Conservation (phyloP, 2,888 invertebrate genomes). For the Tachina lurida region DNA sequence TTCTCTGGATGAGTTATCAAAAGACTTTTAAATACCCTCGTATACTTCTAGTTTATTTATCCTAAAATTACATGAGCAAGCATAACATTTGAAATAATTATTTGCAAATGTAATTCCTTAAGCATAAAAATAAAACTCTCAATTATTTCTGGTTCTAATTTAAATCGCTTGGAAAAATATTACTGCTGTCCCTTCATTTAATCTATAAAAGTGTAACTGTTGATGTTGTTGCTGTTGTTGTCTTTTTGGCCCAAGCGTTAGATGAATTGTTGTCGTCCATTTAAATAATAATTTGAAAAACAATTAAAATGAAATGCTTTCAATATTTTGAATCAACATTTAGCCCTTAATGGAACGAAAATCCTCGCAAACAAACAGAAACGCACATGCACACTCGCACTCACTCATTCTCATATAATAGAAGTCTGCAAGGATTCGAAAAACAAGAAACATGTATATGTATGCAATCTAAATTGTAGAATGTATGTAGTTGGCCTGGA, state of each 20-base stretch:
- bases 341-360: constrained; percentile 68
- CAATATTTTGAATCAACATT: constrained; percentile 52
- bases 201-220: background rate
- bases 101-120: background rate
- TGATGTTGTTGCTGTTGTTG: background rate
- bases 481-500: constrained; percentile 1
- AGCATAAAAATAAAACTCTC: constrained; percentile 2
- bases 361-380: constrained; percentile 55
- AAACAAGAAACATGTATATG: background rate
- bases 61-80: background rate
- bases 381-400: constrained; percentile 10
- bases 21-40: background rate
- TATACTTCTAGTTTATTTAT: background rate
- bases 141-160: constrained; percentile 26
- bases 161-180: constrained; percentile 24
- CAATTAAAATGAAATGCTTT: constrained; percentile 69
- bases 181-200: constrained; percentile 30
- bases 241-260: constrained; percentile 19
- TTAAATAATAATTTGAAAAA: constrained; percentile 65
- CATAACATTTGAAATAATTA: background rate
- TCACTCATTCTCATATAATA: background rate
- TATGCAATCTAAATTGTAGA: background rate
- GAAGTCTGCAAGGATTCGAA: constrained; percentile 23
- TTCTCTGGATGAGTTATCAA: too few species aligned
- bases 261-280: constrained; percentile 43